A percentile compares a stretch with the other conserved stretches of the same genome.
phyloP scores from a whole-genome alignment of 2,113 vertebrate genomes.

The Lycaon pictus region DNA sequence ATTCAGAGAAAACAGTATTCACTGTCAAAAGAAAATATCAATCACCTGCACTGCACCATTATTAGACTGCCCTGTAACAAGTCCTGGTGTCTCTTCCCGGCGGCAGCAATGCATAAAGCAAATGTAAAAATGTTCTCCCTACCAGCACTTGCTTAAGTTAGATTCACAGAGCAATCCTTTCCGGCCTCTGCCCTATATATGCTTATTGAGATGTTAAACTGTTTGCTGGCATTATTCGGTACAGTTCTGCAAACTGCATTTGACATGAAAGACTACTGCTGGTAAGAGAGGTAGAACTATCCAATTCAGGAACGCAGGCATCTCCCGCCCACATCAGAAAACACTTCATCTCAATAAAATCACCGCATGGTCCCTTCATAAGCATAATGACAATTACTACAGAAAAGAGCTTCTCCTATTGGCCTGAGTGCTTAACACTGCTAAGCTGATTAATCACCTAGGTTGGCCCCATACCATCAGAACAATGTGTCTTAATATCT shows the following conservation, averaged over 20 bases:
- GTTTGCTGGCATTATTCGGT: background rate
- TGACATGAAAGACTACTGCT: background rate
- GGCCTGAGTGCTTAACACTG: background rate
- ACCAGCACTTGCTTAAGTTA: background rate
- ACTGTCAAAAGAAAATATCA: background rate
- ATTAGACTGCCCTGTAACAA: background rate
- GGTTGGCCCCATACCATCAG: background rate
- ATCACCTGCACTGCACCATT: background rate
- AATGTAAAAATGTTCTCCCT: background rate
- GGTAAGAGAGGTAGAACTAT: background rate
- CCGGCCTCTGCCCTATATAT: background rate
- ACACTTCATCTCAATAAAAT: background rate
- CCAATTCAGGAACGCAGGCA: background rate
- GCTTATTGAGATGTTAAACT: background rate
- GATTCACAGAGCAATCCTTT: background rate
- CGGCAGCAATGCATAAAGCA: background rate
- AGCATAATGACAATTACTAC: background rate
- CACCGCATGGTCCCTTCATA: background rate
- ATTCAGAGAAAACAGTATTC: background rate
- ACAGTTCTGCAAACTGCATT: background rate
- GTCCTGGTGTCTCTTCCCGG: background rate
- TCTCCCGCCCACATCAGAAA: background rate
- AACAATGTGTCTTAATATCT: background rate
- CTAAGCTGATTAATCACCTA: background rate
- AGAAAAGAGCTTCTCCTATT: background rate